These are phyloP conservation scores for Crocidura indochinensis DNA, from an alignment of 2,797 vertebrate genomes.

Conservation along the genomic window DNA sequence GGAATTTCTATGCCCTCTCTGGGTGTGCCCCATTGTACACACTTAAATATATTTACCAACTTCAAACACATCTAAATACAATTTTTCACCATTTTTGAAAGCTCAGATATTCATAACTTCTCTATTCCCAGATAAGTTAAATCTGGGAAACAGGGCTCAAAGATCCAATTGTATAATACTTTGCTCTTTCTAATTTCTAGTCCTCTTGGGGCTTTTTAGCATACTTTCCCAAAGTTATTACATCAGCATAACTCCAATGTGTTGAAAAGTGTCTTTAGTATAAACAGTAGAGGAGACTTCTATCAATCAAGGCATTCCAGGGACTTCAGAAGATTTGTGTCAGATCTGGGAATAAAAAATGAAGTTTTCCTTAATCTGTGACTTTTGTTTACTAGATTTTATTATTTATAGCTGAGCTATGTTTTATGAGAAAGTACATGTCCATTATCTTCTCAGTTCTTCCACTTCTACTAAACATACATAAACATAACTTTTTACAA, in stretches of 20 bases:
- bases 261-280: neutral
- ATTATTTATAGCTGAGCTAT: too few relatives aligned
- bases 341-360: neutral
- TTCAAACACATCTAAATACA: too few relatives aligned
- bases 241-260: neutral
- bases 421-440: too few relatives aligned
- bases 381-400: neutral
- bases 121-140: neutral
- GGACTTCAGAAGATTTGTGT: neutral
- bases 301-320: slow-evolving; percentile 8
- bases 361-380: neutral
- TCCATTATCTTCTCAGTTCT: too few relatives aligned
- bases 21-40: too few relatives aligned
- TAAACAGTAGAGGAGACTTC: neutral
- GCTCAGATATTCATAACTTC: too few relatives aligned
- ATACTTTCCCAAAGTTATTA: neutral
- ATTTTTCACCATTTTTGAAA: too few relatives aligned
- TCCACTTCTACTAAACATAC: too few relatives aligned
- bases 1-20: too few relatives aligned
- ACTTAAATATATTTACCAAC: too few relatives aligned
- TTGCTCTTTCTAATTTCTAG: neutral
- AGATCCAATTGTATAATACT: neutral
- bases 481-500: too few relatives aligned
- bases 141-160: neutral
- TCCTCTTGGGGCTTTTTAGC: neutral